phyloP scores from a whole-genome alignment of 1,140 invertebrate genomes.

The Bicyclus anynana region DNA sequence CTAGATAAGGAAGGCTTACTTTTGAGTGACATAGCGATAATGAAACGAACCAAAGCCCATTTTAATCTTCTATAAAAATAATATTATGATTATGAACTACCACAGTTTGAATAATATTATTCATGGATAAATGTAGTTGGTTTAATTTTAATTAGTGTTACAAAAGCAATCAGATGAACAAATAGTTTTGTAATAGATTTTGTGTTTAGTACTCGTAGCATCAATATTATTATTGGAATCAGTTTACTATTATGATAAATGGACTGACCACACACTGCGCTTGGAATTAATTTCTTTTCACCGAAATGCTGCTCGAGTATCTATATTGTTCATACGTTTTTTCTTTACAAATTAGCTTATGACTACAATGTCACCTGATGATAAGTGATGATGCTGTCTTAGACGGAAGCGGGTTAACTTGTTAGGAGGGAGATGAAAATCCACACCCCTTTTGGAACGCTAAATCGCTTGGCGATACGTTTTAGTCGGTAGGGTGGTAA shows the following conservation, averaged over 20 bases:
- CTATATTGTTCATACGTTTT: neutral
- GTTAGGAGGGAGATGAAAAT: too few species aligned
- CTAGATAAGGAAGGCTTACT: too few species aligned
- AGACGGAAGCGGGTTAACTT: too few species aligned
- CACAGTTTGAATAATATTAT: constrained; percentile 37
- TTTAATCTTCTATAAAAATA: neutral
- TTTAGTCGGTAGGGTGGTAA: too few species aligned
- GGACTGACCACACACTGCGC: constrained; percentile 20
- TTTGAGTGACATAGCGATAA: too few species aligned
- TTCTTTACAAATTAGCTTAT: too few species aligned
- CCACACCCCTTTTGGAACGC: too few species aligned
- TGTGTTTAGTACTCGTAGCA: constrained; percentile 23
- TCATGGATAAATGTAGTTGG: constrained; percentile 47
- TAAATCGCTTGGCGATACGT: too few species aligned
- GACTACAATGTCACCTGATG: too few species aligned
- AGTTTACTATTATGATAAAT: constrained; percentile 25
- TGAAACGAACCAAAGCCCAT: neutral
- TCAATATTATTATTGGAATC: constrained; percentile 23
- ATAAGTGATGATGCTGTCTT: too few species aligned
- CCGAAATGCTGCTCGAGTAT: neutral
- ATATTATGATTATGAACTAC: too few species aligned
- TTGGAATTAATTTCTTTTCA: neutral
- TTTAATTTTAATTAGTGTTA: constrained; percentile 36
- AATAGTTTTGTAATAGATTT: constrained; percentile 30
- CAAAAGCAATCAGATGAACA: constrained; percentile 31